A percentile compares a stretch with the other conserved stretches of the same genome.
phyloP scores from a whole-genome alignment of 2,888 invertebrate species.

The Liposcelis brunnea region DNA sequence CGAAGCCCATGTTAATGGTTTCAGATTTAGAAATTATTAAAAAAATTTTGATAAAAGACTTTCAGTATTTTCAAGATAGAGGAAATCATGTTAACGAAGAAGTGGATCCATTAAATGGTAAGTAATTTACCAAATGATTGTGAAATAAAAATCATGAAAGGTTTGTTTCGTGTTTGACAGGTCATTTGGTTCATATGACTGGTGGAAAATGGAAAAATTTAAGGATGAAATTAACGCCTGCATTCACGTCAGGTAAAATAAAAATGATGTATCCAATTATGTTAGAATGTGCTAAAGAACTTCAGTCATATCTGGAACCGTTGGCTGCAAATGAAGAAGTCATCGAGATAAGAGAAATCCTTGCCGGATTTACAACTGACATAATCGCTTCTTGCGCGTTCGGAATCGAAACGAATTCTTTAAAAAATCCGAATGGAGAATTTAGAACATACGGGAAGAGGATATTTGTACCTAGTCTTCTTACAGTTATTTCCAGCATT shows the following conservation, averaged over 20 bases:
- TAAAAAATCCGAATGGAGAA: conserved; percentile 13
- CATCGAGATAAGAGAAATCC: conserved; percentile 9
- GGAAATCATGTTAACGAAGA: conserved; percentile 41
- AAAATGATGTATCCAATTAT: conserved; percentile 16
- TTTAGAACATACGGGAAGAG: conserved; percentile 15
- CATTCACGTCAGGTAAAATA: conserved; percentile 22
- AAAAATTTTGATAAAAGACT: conserved; percentile 41
- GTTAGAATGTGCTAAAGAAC: neutral
- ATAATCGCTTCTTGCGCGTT: conserved; percentile 20
- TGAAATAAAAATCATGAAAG: too few relatives aligned
- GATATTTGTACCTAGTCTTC: conserved; percentile 14
- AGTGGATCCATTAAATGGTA: conserved; percentile 32
- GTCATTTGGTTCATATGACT: conserved; percentile 11
- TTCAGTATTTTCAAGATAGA: conserved; percentile 44
- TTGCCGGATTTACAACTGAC: conserved; percentile 19
- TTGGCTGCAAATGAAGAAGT: neutral
- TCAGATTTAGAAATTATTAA: conserved; percentile 40
- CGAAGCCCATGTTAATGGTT: conserved; percentile 40
- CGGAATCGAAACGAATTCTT: conserved; percentile 18
- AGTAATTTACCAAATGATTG: neutral
- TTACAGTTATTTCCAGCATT: neutral
- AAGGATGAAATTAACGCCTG: conserved; percentile 20
- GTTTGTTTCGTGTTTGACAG: conserved; percentile 17
- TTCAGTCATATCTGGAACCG: neutral
- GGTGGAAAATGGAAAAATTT: conserved; percentile 21